These are phyloP conservation scores for Nannospalax galili DNA, from an alignment of 2,113 vertebrate genomes.

Conservation along the genomic window DNA sequence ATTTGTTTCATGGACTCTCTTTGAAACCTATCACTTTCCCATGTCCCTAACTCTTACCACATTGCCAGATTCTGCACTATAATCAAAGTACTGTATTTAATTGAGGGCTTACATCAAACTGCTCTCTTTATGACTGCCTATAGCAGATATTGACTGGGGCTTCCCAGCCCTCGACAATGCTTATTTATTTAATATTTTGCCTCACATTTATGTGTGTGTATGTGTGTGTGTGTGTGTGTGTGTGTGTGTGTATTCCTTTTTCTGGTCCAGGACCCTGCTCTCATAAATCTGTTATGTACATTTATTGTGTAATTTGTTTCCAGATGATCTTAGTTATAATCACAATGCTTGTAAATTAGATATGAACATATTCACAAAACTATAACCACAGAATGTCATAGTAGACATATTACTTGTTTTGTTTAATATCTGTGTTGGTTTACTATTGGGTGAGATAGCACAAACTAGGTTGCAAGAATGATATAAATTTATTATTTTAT, in stretches of 20 bases:
- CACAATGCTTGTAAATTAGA: background rate
- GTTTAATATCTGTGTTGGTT: accelerated
- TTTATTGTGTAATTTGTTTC: background rate
- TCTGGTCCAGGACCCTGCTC: background rate
- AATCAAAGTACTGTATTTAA: accelerated
- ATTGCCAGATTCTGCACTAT: accelerated
- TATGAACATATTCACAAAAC: background rate
- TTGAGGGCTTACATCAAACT: background rate
- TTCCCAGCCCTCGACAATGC: background rate
- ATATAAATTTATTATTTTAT: background rate
- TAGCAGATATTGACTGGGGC: background rate
- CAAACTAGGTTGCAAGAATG: background rate
- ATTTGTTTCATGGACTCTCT: background rate
- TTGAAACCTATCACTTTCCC: background rate
- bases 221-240: background rate
- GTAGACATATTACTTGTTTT: background rate
- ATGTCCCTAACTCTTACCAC: no score
- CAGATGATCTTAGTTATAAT: background rate
- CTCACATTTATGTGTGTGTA: background rate
- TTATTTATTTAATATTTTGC: background rate
- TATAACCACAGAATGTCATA: background rate
- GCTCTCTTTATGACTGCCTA: accelerated
- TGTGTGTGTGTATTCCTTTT: background rate
- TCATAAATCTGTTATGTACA: background rate
- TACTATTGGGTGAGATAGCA: background rate